phyloP scores from a whole-genome alignment of 2,113 vertebrate species.

The Coptodon bakossiorum region DNA sequence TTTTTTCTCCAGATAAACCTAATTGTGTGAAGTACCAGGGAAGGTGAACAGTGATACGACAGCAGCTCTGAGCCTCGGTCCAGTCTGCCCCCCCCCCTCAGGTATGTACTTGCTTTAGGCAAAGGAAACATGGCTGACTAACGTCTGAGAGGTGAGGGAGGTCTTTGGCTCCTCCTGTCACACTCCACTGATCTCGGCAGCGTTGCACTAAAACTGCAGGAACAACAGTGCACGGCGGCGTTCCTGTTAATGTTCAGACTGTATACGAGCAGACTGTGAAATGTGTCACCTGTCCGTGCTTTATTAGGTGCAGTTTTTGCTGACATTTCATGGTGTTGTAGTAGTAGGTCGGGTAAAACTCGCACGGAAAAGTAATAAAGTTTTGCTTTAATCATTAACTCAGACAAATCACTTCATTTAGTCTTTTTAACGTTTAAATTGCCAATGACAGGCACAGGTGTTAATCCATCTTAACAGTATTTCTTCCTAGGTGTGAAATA shows the following conservation, averaged over 20 bases:
- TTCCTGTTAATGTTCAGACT: background rate
- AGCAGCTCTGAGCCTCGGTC: background rate
- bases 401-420: background rate
- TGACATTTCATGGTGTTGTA: background rate
- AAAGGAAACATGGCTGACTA: slow-evolving; percentile 5
- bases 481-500: background rate
- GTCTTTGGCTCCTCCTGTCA: slow-evolving; percentile 19
- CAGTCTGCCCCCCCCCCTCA: background rate
- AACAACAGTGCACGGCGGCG: background rate
- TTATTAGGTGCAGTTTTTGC: background rate
- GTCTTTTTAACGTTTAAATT: background rate
- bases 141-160: background rate
- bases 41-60: background rate
- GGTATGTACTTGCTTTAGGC: background rate
- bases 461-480: background rate
- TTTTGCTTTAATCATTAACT: background rate
- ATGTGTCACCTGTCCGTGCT: background rate
- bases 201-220: background rate
- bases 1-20: background rate
- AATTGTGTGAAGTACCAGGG: background rate
- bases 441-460: background rate
- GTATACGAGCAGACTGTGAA: background rate
- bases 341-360: background rate
- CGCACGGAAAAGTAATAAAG: background rate
- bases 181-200: background rate